phyloP scores from a whole-genome alignment of 2,888 invertebrate genomes.

The Eupeodes latifasciatus region DNA sequence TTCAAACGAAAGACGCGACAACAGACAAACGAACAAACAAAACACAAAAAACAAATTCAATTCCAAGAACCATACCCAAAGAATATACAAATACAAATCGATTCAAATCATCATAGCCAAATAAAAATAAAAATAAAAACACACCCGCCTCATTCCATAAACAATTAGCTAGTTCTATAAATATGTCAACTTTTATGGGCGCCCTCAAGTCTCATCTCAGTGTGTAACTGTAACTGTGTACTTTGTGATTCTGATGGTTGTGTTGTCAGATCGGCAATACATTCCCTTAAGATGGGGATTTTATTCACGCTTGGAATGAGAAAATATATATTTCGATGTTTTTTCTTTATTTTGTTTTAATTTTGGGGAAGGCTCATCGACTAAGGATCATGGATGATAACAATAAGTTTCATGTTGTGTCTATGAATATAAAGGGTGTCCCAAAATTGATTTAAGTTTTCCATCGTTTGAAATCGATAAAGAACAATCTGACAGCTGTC shows the following conservation, averaged over 20 bases:
- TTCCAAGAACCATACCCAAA: conserved; percentile 38
- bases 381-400: conserved; percentile 1
- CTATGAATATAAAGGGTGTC: too few species aligned
- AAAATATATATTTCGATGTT: conserved; percentile 23
- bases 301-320: conserved; percentile 21
- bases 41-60: conserved; percentile 35
- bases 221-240: conserved; percentile 5
- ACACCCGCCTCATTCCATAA: conserved; percentile 53
- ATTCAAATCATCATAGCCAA: conserved; percentile 3
- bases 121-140: neutral
- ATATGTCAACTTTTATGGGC: conserved; percentile 73
- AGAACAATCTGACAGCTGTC: too few species aligned
- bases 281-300: neutral
- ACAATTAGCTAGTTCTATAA: conserved; percentile 72
- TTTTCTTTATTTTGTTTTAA: neutral
- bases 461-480: too few species aligned
- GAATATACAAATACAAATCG: conserved; percentile 22
- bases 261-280: neutral
- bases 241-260: neutral
- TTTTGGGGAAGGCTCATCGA: neutral
- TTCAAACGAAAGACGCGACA: conserved; percentile 31
- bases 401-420: neutral
- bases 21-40: conserved; percentile 53
- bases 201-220: conserved; percentile 51
- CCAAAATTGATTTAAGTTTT: too few species aligned